These are phyloP conservation scores for Ostrea denselamellosa DNA, from an alignment of 1,140 invertebrate genomes.

Conservation along the genomic window DNA sequence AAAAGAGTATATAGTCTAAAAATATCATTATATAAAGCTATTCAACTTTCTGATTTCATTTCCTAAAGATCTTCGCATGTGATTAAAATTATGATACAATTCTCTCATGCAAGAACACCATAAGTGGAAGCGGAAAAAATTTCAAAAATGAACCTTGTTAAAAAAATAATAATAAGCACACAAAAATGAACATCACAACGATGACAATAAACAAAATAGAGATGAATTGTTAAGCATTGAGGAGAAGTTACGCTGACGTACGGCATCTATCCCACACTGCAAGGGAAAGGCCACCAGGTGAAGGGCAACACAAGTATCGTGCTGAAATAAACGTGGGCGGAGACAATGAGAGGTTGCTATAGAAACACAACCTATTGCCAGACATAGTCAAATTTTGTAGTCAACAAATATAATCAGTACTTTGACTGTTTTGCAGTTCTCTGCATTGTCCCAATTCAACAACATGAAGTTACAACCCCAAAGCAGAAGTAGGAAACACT, in stretches of 20 bases:
- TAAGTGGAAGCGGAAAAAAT: neutral
- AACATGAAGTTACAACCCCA: too few relatives aligned
- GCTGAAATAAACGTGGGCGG: slow-evolving; percentile 57
- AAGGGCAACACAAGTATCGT: slow-evolving; percentile 60
- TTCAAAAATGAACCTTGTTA: neutral
- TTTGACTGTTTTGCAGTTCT: too few relatives aligned
- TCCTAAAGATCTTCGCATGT: too few relatives aligned
- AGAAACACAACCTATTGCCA: neutral
- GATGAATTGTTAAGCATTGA: neutral
- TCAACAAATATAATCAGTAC: too few relatives aligned
- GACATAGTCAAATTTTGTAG: neutral
- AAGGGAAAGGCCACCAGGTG: slow-evolving; percentile 66
- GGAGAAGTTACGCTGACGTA: slow-evolving; percentile 40
- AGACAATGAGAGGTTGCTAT: neutral
- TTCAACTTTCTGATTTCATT: too few relatives aligned
- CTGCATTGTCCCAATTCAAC: too few relatives aligned
- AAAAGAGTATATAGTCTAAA: too few relatives aligned
- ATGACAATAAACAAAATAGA: neutral
- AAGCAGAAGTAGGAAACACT: too few relatives aligned
- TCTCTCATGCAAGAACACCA: slow-evolving; percentile 15
- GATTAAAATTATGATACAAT: neutral
- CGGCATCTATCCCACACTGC: slow-evolving; percentile 58
- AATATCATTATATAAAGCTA: too few relatives aligned
- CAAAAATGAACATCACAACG: neutral
- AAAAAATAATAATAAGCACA: neutral